Evolutionary conservation across 2,797 vertebrate species (phyloP), one percentile per base, ranked within the genome.

Genomic region (Sphenopsis melanotis): DNA sequence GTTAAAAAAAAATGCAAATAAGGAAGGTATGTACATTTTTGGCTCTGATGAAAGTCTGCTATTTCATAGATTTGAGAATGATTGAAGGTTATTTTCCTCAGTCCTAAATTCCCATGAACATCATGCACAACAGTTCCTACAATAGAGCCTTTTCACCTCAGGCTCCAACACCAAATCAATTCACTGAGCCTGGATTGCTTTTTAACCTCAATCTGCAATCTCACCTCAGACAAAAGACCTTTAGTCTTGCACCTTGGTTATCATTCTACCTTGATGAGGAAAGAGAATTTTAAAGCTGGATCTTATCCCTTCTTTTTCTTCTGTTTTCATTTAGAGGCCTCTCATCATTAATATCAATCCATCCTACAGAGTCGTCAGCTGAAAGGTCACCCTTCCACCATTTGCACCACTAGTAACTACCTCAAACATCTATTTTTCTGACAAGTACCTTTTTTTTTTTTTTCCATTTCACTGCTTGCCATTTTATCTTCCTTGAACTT

Each of bases 341-440:
- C 29, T 84, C 59, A 82, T 56, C 64, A 74, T 77, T 85, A 77
- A 56, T 60, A 82, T 50, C 52, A 85, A 70, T 52, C 52, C 49
- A 77, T 60, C 26, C 56, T n/a, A 70, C 23, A 39, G 30, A 47
- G 29, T 1, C 66, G 37, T 66, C 66, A 82, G 50, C 16, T 53
- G 59, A 85, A 93, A 92, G 91, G 84, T 70, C 68, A 64, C 64
- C 49, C 56, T 95, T 95, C 52, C 50, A 74, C 71, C 56, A 46
- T 60, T 46, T 56, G 32, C 41, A 87, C 37, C 18, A 23, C 37
- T 24, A 81, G 57, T n/a, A 77, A 68, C 53, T 56, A 64, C 32
- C 52, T 68, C 79, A 92, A 87, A 80, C 34, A 85, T 49, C 68
- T 77, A 57, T 80, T 95, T 76, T 91, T 80, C 55, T 75, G 68